Evolutionary conservation across 1,140 invertebrate genomes (phyloP), one percentile per base, ranked within the genome.

Genomic region (Pachyrhynchus sulphureomaculatus): DNA sequence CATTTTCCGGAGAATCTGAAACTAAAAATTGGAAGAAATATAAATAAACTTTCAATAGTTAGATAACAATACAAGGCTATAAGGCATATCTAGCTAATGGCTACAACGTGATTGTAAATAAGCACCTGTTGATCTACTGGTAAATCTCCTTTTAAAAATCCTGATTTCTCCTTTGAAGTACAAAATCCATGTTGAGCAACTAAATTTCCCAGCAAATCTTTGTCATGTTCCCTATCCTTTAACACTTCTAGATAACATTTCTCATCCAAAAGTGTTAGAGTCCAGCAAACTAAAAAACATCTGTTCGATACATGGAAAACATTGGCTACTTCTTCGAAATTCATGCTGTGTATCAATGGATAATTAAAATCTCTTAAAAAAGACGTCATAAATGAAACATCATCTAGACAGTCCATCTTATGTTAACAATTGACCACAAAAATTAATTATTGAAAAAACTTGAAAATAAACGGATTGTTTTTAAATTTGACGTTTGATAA

Each of bases 331-430:
- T 52, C 33, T 13, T 52, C 49, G 6, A 4, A 6, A 39, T 1
- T 36, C 49, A 52, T 36, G 17, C 49, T 36, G 17, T 52, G 49
- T 33, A 52, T 37, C 36, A 52, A 52, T 4, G 49, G 49, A 36
- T 52, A 52, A 37, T 52, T 37, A 36, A 18, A 52, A 12, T 52
- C 17, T 20, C 20, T 36, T 20, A 52, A 18, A 36, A 52, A 52
- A 18, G 44, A 47, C 24, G 15, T 47, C 44, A 47, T 47, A 47
- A 23, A 47, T n/a, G 24, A 15, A 1, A 29, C 13, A 29, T 23
- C 10, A 29, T 47, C 24, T 23, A n/a, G 17, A 13, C 29, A 18
- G 4, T 0, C 24, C 44, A 26, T 47, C 12, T 15, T 47, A 29
- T 29, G 12, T 9, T 29, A 29, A 6, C 5, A 29, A 10, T 29